phyloP scores from a whole-genome alignment of 1,140 invertebrate genomes.

The Caenorhabditis tropicalis region DNA sequence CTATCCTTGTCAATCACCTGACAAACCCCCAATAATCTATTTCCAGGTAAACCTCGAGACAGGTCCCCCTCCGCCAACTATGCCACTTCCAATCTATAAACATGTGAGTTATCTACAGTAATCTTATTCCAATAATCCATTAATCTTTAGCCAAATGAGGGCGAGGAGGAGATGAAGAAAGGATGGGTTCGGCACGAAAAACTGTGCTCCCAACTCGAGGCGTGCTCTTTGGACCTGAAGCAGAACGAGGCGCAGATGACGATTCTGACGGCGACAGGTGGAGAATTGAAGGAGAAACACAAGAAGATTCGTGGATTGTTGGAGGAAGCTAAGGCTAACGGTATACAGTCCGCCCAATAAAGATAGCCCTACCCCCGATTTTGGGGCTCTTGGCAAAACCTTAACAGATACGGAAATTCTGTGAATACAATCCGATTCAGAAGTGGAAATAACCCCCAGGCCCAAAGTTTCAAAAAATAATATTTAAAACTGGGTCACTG shows the following conservation, averaged over 20 bases:
- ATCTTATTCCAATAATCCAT: not conserved
- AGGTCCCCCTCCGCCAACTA: not conserved
- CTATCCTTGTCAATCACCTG: not conserved
- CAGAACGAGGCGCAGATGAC: conserved; percentile 32
- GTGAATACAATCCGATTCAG: too few species aligned
- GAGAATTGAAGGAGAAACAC: conserved; percentile 51
- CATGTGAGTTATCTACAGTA: not conserved
- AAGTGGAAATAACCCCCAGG: too few species aligned
- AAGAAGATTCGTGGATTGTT: conserved; percentile 53
- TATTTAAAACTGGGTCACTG: too few species aligned
- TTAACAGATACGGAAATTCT: not conserved
- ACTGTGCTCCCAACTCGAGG: conserved; percentile 21
- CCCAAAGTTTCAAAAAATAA: too few species aligned
- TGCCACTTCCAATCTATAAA: conserved; percentile 34
- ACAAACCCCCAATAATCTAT: too few species aligned
- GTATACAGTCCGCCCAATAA: not conserved
- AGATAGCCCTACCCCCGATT: not conserved
- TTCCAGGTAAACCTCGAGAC: not conserved
- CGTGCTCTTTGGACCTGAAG: conserved; percentile 22
- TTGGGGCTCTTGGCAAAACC: not conserved
- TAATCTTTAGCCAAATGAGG: conserved; percentile 15
- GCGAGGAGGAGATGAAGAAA: conserved; percentile 37
- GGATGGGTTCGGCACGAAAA: conserved; percentile 22
- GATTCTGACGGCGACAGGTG: conserved; percentile 30
- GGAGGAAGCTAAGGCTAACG: conserved; percentile 21